A percentile compares a stretch with the other conserved stretches of the same genome.
These are phyloP conservation scores for Amaurobius ferox DNA, from an alignment of 2,888 invertebrate species.

Conservation along the genomic window DNA sequence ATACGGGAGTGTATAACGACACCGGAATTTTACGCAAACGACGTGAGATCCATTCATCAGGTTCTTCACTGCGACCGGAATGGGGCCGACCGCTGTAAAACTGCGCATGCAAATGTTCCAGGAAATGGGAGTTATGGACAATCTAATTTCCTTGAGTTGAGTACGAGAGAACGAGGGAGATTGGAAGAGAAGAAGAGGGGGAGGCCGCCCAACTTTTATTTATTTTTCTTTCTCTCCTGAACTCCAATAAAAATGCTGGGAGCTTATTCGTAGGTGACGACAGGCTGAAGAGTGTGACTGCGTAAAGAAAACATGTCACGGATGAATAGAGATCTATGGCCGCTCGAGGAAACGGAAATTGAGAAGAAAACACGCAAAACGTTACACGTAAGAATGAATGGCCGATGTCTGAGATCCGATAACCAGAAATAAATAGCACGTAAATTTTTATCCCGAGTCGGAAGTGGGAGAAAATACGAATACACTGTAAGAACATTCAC, in stretches of 20 bases:
- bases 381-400: not conserved
- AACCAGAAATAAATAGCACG: not conserved
- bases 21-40: slow-evolving; percentile 63
- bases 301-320: slow-evolving; percentile 19
- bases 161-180: slow-evolving; percentile 53
- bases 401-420: slow-evolving; percentile 2
- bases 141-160: slow-evolving; percentile 68
- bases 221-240: slow-evolving; percentile 23
- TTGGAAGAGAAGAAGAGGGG: slow-evolving; percentile 27
- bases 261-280: slow-evolving; percentile 14
- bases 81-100: slow-evolving; percentile 42
- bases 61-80: slow-evolving; percentile 23
- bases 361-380: not conserved
- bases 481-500: too few species aligned
- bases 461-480: not conserved
- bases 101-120: slow-evolving; percentile 60
- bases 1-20: slow-evolving; percentile 53
- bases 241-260: slow-evolving; percentile 39
- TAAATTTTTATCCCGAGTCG: not conserved
- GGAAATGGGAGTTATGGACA: slow-evolving; percentile 67
- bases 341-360: not conserved
- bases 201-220: not conserved
- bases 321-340: not conserved
- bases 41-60: slow-evolving; percentile 69
- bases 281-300: not conserved